These are phyloP conservation scores for Bactericera cockerelli DNA, from an alignment of 1,140 invertebrate species.

Conservation along the genomic window DNA sequence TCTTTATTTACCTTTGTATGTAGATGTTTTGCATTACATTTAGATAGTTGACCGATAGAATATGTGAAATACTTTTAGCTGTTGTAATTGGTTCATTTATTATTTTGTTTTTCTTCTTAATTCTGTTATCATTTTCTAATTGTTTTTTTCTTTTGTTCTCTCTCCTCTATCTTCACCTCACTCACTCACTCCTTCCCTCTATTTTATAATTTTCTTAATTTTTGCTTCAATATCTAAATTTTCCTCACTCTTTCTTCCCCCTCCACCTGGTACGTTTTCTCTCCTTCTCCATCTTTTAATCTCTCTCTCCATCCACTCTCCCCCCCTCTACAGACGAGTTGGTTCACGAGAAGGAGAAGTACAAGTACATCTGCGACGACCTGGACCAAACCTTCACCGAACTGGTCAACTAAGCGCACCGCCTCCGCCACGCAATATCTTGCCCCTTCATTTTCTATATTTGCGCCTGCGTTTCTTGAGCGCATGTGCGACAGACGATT, in stretches of 20 bases:
- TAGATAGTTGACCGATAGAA: no score
- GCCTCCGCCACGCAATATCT: neutral
- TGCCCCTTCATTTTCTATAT: no score
- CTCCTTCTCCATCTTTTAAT: conserved; percentile 12
- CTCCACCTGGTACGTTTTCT: neutral
- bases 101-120: neutral
- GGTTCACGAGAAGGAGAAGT: conserved; percentile 78
- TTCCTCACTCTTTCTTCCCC: neutral
- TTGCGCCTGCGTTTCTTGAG: no score
- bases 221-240: neutral
- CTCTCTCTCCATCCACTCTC: conserved; percentile 18
- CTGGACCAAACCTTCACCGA: conserved; percentile 74
- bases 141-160: neutral
- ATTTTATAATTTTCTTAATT: neutral
- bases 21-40: no score
- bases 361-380: conserved; percentile 78
- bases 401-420: conserved; percentile 52
- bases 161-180: neutral
- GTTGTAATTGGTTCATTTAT: no score
- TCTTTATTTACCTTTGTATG: no score
- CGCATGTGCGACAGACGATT: no score
- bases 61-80: no score
- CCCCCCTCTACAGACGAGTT: conserved; percentile 52
- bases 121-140: neutral
- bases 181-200: neutral